Evolutionary conservation across 2,888 invertebrate genomes (phyloP).

Genomic region (Trachelus tabidus): DNA sequence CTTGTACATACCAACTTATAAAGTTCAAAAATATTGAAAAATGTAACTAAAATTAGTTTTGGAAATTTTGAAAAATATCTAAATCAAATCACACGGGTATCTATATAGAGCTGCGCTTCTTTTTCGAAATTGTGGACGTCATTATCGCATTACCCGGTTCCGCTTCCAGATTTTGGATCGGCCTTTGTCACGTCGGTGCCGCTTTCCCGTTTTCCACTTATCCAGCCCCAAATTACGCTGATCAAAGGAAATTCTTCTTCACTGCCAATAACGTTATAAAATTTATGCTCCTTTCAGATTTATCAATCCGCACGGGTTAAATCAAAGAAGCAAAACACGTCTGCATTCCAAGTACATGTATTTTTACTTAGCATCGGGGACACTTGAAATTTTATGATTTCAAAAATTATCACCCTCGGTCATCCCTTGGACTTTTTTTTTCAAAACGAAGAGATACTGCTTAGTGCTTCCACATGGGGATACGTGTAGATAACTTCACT

Average conservation of each 20-base stretch:
- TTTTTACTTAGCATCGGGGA: background rate
- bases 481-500: background rate
- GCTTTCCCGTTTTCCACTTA: background rate
- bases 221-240: background rate
- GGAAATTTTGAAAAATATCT: background rate
- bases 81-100: background rate
- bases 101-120: background rate
- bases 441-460: background rate
- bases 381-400: background rate
- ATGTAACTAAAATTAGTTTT: background rate
- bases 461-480: background rate
- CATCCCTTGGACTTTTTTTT: background rate
- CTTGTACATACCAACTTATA: background rate
- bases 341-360: background rate
- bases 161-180: conserved; percentile 47
- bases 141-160: conserved; percentile 54
- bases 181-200: background rate
- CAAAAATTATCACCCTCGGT: background rate
- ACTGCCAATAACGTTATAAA: background rate
- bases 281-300: background rate
- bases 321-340: background rate
- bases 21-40: background rate
- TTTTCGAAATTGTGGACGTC: conserved; percentile 12
- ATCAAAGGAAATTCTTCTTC: background rate
- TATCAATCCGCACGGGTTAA: background rate